Conservation (phyloP, 2,888 invertebrate genomes). For the Ochropleura plecta region DNA sequence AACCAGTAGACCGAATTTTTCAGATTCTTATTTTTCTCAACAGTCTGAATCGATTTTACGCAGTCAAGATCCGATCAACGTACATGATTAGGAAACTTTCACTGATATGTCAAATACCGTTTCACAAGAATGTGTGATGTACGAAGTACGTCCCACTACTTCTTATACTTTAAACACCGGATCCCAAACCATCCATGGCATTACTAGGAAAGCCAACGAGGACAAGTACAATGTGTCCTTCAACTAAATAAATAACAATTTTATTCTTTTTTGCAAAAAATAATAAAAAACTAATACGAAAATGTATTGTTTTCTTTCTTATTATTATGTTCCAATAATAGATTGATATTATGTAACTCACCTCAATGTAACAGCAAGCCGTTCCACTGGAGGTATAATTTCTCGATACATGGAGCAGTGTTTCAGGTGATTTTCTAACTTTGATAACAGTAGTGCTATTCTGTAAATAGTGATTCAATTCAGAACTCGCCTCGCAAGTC, state of each 20-base stretch:
- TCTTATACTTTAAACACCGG: constrained; percentile 55
- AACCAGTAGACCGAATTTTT: constrained; percentile 54
- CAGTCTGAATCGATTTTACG: constrained; percentile 46
- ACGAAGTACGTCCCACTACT: constrained; percentile 56
- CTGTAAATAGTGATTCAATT: too few species aligned
- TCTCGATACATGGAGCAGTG: constrained; percentile 55
- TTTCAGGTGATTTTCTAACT: constrained; percentile 55
- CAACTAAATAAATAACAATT: constrained; percentile 53
- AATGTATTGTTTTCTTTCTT: constrained; percentile 53
- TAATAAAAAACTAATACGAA: constrained; percentile 47
- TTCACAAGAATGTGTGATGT: constrained; percentile 45
- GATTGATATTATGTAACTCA: constrained; percentile 56
- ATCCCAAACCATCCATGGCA: constrained; percentile 57
- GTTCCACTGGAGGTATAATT: constrained; percentile 55
- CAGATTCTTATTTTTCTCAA: constrained; percentile 54
- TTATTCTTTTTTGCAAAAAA: constrained; percentile 52
- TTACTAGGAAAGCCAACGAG: constrained; percentile 57
- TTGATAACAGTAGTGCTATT: constrained; percentile 47
- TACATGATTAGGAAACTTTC: constrained; percentile 52
- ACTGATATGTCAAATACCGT: constrained; percentile 52
- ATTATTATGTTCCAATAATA: constrained; percentile 58
- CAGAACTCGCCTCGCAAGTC: too few species aligned
- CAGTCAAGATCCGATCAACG: constrained; percentile 54
- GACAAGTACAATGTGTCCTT: constrained; percentile 59
- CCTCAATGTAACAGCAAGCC: constrained; percentile 56